phyloP scores from a whole-genome alignment of 2,113 vertebrate species.

The Australoheros scitulus region DNA sequence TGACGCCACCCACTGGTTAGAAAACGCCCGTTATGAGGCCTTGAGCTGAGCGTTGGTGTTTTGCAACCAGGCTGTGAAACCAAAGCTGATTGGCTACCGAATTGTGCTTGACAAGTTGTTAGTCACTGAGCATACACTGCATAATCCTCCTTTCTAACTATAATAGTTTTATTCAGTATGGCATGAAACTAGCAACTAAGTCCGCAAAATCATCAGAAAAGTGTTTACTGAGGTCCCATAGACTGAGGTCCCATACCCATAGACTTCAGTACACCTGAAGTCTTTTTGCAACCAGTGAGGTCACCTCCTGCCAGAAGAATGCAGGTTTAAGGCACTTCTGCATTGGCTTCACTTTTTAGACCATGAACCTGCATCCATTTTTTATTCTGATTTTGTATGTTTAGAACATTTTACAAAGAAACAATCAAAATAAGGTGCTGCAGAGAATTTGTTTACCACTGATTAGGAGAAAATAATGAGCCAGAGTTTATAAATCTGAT shows the following conservation, averaged over 20 bases:
- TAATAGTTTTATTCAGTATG: neutral
- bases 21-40: neutral
- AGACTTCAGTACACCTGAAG: neutral
- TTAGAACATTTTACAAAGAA: neutral
- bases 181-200: neutral
- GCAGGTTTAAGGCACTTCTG: neutral
- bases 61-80: neutral
- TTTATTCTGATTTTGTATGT: neutral
- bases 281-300: neutral
- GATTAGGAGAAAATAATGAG: no score
- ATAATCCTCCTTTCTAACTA: neutral
- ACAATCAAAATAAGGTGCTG: neutral
- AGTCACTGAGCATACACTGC: neutral
- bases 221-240: neutral
- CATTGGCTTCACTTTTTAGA: neutral
- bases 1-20: neutral
- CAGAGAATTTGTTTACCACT: no score
- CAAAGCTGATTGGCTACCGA: neutral
- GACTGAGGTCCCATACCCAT: neutral
- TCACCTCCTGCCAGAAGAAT: neutral
- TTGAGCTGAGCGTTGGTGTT: neutral
- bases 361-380: neutral
- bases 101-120: neutral
- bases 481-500: fast-evolving
- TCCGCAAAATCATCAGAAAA: fast-evolving